These are phyloP conservation scores for Plotosus lineatus DNA, from an alignment of 2,113 vertebrate genomes.

Conservation along the genomic window DNA sequence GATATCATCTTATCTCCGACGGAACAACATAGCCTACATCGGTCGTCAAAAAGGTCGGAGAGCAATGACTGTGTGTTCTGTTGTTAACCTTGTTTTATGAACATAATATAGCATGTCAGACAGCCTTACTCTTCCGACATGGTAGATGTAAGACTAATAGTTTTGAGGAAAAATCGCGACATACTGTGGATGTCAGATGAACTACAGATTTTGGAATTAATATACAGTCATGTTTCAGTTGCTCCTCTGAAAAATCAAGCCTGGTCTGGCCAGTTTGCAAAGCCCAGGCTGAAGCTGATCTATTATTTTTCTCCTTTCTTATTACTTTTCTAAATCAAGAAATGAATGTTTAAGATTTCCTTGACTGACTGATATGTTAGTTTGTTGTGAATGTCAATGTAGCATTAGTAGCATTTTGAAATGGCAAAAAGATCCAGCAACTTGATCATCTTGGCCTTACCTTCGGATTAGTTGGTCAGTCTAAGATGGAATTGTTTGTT, in stretches of 20 bases:
- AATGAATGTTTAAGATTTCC: background rate
- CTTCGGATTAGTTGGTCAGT: background rate
- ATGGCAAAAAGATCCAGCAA: background rate
- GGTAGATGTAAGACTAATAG: background rate
- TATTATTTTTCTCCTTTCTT: background rate
- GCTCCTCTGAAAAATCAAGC: background rate
- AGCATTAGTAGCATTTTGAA: background rate
- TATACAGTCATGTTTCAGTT: background rate
- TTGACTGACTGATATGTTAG: background rate
- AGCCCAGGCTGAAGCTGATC: background rate
- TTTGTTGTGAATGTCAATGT: background rate
- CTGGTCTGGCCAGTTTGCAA: background rate
- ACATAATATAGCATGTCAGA: background rate
- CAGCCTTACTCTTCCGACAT: background rate
- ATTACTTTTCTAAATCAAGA: background rate
- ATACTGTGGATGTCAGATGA: background rate
- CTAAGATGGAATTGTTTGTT: background rate
- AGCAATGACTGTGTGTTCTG: background rate
- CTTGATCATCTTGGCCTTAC: background rate
- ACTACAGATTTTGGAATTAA: background rate
- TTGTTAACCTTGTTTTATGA: slow-evolving; percentile 17
- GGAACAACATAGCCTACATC: background rate
- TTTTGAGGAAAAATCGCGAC: background rate
- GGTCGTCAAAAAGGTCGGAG: slow-evolving; percentile 9
- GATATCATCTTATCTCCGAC: slow-evolving; percentile 22